phyloP scores from a whole-genome alignment of 1,140 invertebrate genomes.

The Littorina saxatilis region DNA sequence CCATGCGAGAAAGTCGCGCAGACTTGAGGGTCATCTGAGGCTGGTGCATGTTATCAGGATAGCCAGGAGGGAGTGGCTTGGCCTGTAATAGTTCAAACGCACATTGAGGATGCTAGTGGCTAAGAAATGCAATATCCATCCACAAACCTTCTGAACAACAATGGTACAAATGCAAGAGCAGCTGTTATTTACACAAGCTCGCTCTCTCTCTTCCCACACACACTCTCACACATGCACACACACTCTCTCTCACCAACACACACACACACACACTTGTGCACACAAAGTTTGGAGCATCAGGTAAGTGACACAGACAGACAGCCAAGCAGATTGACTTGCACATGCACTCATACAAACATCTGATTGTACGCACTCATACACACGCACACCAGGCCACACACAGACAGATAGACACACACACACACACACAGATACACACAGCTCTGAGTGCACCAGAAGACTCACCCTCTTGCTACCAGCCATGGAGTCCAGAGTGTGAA shows the following conservation, averaged over 20 bases:
- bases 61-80: conserved; percentile 24
- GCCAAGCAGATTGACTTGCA: not conserved
- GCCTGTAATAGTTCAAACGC: conserved; percentile 36
- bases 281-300: not conserved
- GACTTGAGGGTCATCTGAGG: conserved; percentile 38
- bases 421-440: not conserved
- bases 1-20: conserved; percentile 50
- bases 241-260: not conserved
- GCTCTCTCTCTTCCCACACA: too few species aligned
- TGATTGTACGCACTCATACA: too few species aligned
- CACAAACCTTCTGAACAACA: not conserved
- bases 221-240: not conserved
- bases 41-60: conserved; percentile 31
- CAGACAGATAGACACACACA: not conserved
- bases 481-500: conserved; percentile 59
- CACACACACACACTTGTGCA: not conserved
- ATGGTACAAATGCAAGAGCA: not conserved
- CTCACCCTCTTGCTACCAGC: conserved; percentile 39
- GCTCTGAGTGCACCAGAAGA: not conserved
- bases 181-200: not conserved
- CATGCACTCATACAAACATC: not conserved
- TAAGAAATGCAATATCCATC: too few species aligned
- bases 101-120: too few species aligned
- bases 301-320: not conserved
- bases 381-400: not conserved